phyloP scores from a whole-genome alignment of 2,113 vertebrate genomes.

The Gambusia holbrooki region DNA sequence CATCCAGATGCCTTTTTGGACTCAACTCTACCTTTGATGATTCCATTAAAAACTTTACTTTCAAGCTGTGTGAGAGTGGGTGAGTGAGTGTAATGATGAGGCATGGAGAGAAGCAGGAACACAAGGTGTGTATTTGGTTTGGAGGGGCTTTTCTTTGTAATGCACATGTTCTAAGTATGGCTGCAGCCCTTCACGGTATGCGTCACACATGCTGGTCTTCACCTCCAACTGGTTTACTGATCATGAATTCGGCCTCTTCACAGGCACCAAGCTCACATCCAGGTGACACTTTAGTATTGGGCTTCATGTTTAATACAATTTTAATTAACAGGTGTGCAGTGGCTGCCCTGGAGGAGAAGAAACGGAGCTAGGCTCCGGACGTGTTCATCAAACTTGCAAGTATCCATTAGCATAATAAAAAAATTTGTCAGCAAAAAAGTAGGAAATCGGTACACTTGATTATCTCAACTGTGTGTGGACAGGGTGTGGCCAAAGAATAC shows the following conservation, averaged over 20 bases:
- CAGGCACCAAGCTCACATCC: conserved; percentile 34
- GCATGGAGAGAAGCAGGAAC: conserved; percentile 7
- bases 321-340: neutral
- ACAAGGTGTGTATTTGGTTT: conserved; percentile 25
- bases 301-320: conserved; percentile 8
- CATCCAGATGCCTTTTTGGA: conserved; percentile 69
- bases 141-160: conserved; percentile 38
- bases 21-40: conserved; percentile 74
- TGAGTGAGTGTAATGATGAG: conserved; percentile 4
- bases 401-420: no score
- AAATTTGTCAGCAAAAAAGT: no score
- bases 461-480: no score
- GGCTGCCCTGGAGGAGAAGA: no score
- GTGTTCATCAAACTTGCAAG: no score
- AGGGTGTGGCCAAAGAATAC: no score
- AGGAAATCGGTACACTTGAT: no score
- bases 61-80: conserved; percentile 44
- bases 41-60: conserved; percentile 73
- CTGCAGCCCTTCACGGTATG: conserved; percentile 76
- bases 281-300: conserved; percentile 46
- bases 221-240: conserved; percentile 68
- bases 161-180: conserved; percentile 62
- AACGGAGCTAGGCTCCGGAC: no score
- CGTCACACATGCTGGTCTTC: conserved; percentile 75
- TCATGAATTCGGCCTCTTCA: conserved; percentile 66